phyloP scores from a whole-genome alignment of 2,113 vertebrate genomes.

The Neodon shergylaensis region DNA sequence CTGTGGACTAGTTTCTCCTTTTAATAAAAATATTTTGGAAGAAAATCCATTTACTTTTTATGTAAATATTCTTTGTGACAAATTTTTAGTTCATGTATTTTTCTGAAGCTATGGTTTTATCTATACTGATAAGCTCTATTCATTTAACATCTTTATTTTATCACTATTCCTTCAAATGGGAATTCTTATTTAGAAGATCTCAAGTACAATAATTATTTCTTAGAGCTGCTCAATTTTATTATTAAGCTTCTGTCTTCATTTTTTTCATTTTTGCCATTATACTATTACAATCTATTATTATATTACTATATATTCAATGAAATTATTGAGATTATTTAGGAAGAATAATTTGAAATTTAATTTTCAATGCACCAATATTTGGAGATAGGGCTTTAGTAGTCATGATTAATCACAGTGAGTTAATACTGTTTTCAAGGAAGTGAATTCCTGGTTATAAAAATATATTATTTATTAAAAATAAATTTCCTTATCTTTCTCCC shows the following conservation, averaged over 20 bases:
- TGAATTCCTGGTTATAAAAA: background rate
- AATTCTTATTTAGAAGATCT: background rate
- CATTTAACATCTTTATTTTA: background rate
- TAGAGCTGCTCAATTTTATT: background rate
- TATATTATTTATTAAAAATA: background rate
- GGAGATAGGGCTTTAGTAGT: background rate
- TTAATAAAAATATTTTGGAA: background rate
- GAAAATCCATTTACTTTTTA: background rate
- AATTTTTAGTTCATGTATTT: background rate
- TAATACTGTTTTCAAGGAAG: background rate
- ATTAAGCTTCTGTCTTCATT: background rate
- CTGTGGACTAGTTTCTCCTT: background rate
- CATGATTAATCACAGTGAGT: background rate
- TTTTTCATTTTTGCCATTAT: background rate
- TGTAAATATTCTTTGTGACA: background rate
- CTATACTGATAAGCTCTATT: background rate
- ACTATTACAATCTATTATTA: background rate
- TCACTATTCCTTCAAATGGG: background rate
- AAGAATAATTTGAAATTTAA: background rate
- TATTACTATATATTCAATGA: background rate
- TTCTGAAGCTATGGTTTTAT: background rate
- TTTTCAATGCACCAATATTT: background rate
- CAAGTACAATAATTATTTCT: background rate
- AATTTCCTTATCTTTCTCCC: background rate
- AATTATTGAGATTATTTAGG: background rate